These are phyloP conservation scores for Crossaster papposus DNA, from an alignment of 53 echinoderm and acorn worm genomes.

Conservation along the genomic window DNA sequence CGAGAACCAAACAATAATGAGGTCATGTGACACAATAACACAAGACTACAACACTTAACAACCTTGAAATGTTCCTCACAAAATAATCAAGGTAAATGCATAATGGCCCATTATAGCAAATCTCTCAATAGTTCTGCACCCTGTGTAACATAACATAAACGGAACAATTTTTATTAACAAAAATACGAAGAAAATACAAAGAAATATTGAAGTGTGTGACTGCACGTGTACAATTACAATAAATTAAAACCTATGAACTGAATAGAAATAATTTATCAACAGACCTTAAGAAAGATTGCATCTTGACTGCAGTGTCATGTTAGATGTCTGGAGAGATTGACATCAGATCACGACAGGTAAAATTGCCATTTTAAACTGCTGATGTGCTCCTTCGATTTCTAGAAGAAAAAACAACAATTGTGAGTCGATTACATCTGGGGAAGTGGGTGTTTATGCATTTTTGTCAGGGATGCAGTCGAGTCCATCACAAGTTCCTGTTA, in stretches of 20 bases:
- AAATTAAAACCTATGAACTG: not conserved
- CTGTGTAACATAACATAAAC: not conserved
- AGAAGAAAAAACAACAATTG: not conserved
- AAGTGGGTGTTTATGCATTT: too few species aligned
- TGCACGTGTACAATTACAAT: not conserved
- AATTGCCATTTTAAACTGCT: not conserved
- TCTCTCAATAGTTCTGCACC: not conserved
- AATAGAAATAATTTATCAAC: not conserved
- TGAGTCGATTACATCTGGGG: not conserved
- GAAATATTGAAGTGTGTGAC: not conserved
- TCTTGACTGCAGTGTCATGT: not conserved
- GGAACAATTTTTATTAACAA: not conserved
- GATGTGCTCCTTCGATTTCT: slow-evolving; percentile 8
- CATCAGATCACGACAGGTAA: not conserved
- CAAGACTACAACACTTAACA: not conserved
- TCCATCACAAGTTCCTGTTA: too few species aligned
- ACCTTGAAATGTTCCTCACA: not conserved
- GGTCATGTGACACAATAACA: too few species aligned
- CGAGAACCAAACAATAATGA: too few species aligned
- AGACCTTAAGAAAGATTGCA: not conserved
- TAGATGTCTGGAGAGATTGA: not conserved
- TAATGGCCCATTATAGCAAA: not conserved
- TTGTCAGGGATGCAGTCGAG: too few species aligned
- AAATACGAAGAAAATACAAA: not conserved
- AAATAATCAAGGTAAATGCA: not conserved